These are phyloP conservation scores for Paedocypris sp. DNA, from an alignment of 2,113 vertebrate species.

Conservation along the genomic window DNA sequence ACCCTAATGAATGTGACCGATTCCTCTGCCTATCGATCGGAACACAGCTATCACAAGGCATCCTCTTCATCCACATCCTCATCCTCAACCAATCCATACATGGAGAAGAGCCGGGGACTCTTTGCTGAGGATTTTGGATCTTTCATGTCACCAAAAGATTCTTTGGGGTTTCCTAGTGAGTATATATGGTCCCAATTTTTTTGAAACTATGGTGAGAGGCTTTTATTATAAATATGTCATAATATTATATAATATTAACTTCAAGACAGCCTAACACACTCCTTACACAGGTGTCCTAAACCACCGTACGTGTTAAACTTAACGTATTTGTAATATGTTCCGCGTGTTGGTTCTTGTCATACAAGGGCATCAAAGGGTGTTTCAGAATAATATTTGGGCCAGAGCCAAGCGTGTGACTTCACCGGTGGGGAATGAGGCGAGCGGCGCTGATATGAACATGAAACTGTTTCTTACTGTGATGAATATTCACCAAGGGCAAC, in stretches of 20 bases:
- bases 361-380: slow-evolving; percentile 13
- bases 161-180: slow-evolving; percentile 77
- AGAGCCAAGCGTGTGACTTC: slow-evolving; percentile 52
- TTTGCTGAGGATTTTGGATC: slow-evolving; percentile 79
- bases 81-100: slow-evolving; percentile 64
- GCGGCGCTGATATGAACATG: too few species aligned
- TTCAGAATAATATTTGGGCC: slow-evolving; percentile 36
- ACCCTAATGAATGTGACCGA: slow-evolving; percentile 67
- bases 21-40: slow-evolving; percentile 71
- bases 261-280: neutral
- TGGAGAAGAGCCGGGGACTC: slow-evolving; percentile 81
- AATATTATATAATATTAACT: neutral
- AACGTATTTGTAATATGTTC: neutral
- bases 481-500: slow-evolving; percentile 15
- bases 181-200: slow-evolving; percentile 17
- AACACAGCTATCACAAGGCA: slow-evolving; percentile 70
- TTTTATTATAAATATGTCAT: neutral
- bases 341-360: too few species aligned
- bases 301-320: neutral
- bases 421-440: slow-evolving; percentile 50
- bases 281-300: too few species aligned
- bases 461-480: slow-evolving; percentile 47
- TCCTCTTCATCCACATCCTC: slow-evolving; percentile 49
- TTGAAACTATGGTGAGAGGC: too few species aligned
- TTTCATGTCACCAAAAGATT: slow-evolving; percentile 73